Base-by-base conservation (phyloP, 2,113 vertebrate species). In the Malurus elegans region DNA sequence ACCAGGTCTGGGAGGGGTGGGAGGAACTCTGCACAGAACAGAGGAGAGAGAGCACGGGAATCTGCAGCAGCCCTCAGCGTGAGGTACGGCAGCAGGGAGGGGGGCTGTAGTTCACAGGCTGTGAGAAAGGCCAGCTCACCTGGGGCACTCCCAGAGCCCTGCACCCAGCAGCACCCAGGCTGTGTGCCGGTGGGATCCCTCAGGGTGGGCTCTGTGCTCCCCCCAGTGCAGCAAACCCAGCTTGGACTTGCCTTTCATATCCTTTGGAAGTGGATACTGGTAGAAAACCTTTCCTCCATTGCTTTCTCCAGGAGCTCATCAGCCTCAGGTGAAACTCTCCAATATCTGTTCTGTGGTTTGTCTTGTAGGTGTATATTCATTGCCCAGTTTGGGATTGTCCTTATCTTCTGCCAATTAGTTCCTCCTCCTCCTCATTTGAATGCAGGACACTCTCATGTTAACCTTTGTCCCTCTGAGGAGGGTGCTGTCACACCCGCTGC, bases 401-500 rank as follows among this genome's bases (percentile, higher is more conserved):
- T 89, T 78, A 50, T 44, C 50, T 64, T 65, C 29, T 6, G 40
- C 8, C 45, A 47, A 1, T 67, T 79, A 44, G 69, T 78, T 73
- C 70, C 81, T 93, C 65, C 64, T 84, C 65, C 69, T 91, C 51
- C 84, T 93, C 81, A 60, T 94, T 66, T 86, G 76, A 89, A 95
- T 91, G 16, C 4, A 58, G 32, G 19, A 57, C 56, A 56, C 44
- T 44, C 38, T 65, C 28, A n/a, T 38, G 4, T 91, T 79, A 90
- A 91, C 62, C 54, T 62, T 95, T 88, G 12, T 34, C 54, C n/a
- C 23, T 10, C 85, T 62, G 21, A 38, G 38, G 38, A 38, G 38
- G 38, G 28, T 44, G 32, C 62, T 65, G 36, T 45, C 34, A 45
- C 34, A 40, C 3, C 7, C 11, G 5, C 53, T 70, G 31, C 28